Conservation (phyloP, 2,888 invertebrate species). For the Sphaeridia pumilis region DNA sequence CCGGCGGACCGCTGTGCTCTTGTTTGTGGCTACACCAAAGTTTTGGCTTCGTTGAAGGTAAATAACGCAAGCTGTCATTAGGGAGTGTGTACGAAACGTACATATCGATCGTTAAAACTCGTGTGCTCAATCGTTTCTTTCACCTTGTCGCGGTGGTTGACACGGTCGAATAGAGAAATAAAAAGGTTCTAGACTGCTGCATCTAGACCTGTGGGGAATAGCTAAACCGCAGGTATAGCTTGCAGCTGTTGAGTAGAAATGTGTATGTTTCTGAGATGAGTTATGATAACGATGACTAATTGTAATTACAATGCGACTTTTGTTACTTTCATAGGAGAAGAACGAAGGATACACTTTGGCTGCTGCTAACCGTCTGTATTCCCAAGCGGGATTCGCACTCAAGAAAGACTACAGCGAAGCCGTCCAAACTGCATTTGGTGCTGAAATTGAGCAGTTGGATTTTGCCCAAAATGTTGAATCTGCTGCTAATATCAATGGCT, state of each 20-base stretch:
- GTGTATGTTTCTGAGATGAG: no score
- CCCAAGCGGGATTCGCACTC: conserved; percentile 33
- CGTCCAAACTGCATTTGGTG: conserved; percentile 33
- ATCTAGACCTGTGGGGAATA: no score
- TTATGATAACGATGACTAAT: no score
- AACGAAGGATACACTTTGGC: conserved; percentile 6
- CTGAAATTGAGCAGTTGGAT: conserved; percentile 35
- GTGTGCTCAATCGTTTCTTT: no score
- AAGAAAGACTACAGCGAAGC: conserved; percentile 18
- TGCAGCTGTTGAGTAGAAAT: no score
- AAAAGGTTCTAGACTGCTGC: no score
- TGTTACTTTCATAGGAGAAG: conserved; percentile 3
- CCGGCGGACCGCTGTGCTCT: conserved; percentile 18
- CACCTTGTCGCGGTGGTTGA: no score
- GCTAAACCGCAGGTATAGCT: no score
- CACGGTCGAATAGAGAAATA: no score
- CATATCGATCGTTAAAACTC: no score
- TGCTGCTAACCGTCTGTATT: conserved; percentile 37
- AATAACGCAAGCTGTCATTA: background rate
- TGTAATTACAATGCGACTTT: no score
- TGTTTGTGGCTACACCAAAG: conserved; percentile 21
- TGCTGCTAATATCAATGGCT: conserved; percentile 41
- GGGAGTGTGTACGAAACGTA: no score
- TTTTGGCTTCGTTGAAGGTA: conserved; percentile 27
- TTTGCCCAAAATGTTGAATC: conserved; percentile 36